These are phyloP conservation scores for Parnassius apollo DNA, from an alignment of 2,888 invertebrate genomes.

Conservation along the genomic window DNA sequence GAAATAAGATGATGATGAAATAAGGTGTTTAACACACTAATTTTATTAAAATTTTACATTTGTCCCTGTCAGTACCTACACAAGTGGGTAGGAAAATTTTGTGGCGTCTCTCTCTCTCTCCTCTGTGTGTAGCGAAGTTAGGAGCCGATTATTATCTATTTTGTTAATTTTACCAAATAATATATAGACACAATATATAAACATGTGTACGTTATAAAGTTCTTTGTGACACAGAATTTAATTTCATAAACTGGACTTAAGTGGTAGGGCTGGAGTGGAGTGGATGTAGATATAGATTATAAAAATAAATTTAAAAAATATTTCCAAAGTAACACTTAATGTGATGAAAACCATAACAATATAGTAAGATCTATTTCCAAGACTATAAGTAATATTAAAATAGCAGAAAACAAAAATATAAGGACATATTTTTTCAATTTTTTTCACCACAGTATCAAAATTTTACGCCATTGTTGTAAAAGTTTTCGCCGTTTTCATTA, in stretches of 20 bases:
- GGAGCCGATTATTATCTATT: no score
- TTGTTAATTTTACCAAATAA: no score
- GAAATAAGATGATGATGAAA: no score
- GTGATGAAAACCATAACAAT: constrained; percentile 78
- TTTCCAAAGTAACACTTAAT: constrained; percentile 71
- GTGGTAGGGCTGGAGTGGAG: constrained; percentile 46
- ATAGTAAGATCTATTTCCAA: constrained; percentile 37
- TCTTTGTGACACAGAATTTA: not conserved
- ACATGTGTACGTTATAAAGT: no score
- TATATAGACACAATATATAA: no score
- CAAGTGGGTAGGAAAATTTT: no score
- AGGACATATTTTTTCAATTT: not conserved
- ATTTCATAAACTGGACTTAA: constrained; percentile 35
- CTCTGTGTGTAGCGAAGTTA: no score
- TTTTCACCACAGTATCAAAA: constrained; percentile 2
- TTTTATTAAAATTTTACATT: no score
- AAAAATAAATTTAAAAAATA: constrained; percentile 45
- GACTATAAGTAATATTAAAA: constrained; percentile 20
- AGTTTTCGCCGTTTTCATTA: constrained; percentile 6
- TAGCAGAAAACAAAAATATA: constrained; percentile 18
- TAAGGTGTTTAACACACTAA: no score
- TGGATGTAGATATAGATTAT: constrained; percentile 43
- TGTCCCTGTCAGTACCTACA: no score
- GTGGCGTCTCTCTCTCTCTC: no score
- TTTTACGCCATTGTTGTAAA: constrained; percentile 29